These are phyloP conservation scores for Glaucopsyche alexis DNA, from an alignment of 2,888 invertebrate genomes.

Conservation along the genomic window DNA sequence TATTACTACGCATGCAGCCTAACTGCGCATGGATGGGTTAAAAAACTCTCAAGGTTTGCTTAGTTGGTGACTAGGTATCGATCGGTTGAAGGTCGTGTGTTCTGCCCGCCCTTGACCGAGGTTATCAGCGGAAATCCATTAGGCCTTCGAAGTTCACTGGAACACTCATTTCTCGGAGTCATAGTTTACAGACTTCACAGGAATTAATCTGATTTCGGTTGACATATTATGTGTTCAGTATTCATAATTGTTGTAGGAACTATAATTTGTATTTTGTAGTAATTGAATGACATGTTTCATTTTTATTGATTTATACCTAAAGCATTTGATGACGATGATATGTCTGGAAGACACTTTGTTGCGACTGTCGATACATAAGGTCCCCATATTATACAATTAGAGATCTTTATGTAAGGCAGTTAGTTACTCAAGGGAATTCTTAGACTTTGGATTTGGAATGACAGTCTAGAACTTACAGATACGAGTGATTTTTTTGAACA, in stretches of 20 bases:
- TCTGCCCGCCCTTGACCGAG: conserved; percentile 24
- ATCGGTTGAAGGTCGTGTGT: not conserved
- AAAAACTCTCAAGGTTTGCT: conserved; percentile 8
- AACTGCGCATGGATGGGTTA: not conserved
- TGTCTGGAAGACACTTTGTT: too few relatives aligned
- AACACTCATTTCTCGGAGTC: conserved; percentile 14
- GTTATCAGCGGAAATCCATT: conserved; percentile 20
- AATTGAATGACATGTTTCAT: not conserved
- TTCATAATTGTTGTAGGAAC: not conserved
- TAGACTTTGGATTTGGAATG: too few relatives aligned
- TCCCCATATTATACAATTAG: too few relatives aligned
- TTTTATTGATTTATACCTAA: not conserved
- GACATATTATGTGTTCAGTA: too few relatives aligned
- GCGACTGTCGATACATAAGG: too few relatives aligned
- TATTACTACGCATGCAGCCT: too few relatives aligned
- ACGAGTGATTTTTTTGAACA: too few relatives aligned
- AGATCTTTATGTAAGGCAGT: too few relatives aligned
- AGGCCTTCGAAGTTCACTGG: conserved; percentile 24
- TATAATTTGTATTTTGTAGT: not conserved
- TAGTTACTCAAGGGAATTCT: too few relatives aligned
- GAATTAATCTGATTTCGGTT: conserved; percentile 1
- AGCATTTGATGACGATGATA: not conserved
- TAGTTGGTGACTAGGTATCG: conserved; percentile 10
- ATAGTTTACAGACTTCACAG: not conserved
- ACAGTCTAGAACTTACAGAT: too few relatives aligned